Evolutionary conservation across 1,140 invertebrate species (phyloP), one percentile per base, ranked within the genome.

Genomic region (Cyclargus thomasi): DNA sequence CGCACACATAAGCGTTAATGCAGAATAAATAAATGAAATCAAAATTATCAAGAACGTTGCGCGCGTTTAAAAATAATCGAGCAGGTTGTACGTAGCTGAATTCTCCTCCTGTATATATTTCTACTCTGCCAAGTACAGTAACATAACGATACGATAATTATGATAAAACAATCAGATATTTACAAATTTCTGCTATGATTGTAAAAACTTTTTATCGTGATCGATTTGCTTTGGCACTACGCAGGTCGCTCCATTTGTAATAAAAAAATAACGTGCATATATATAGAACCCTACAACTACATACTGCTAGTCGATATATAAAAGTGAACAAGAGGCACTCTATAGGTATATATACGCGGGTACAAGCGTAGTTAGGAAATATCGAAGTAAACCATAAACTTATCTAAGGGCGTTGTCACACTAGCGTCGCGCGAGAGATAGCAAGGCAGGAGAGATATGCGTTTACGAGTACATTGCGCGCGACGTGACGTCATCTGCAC

Each of bases 241-340:
- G 71, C 55, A 59, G 29, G 23, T 57, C 35, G 23, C 77, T 69
- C 67, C 29, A 47, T 69, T 65, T 73, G 70, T 74, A 76, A 72
- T 67, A 74, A 77, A 74, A 67, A 63, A 72, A 80, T 81, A 69
- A 76, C 29, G 79, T 79, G 78, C 55, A 22, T 73, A 83, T 86
- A 77, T 81, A 82, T 81, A 81, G 80, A 78, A 73, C 77, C 73
- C 85, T 88, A 88, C 82, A 79, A 64, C 87, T 88, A 90, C 81
- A 72, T 84, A 82, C 82, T 73, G 77, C 76, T 88, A 82, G 83
- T 82, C 82, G 80, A 87, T 84, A 88, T 88, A 91, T 88, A 90
- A 91, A 88, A 87, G 86, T 90, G 88, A 90, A 88, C 82, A 90
- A 90, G 85, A 91, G 90, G 90, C 90, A 91, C 90, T 91, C 83